Conservation (phyloP, 2,113 vertebrate genomes). For the Xiphias gladius region DNA sequence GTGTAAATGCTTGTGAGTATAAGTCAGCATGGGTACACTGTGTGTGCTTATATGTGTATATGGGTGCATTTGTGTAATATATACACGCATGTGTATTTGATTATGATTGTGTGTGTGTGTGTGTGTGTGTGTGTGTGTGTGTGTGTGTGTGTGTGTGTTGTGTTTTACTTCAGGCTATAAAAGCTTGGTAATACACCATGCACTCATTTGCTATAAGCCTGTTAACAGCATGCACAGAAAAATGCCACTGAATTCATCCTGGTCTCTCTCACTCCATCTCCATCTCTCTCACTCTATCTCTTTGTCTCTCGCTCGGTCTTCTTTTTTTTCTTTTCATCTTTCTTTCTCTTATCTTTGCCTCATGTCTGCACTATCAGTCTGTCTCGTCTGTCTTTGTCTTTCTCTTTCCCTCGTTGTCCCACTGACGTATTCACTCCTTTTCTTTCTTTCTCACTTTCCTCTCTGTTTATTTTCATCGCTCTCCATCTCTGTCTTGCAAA, state of each 20-base stretch:
- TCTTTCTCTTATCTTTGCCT: constrained; percentile 37
- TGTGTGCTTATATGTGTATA: constrained; percentile 37
- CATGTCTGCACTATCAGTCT: constrained; percentile 49
- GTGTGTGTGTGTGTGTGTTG: constrained; percentile 52
- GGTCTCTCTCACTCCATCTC: background rate
- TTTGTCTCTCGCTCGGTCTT: background rate
- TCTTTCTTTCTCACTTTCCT: constrained; percentile 15
- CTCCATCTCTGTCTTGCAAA: constrained; percentile 27
- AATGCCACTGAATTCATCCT: constrained; percentile 68
- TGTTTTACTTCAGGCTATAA: constrained; percentile 72
- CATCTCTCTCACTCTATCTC: constrained; percentile 21
- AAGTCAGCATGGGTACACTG: constrained; percentile 22
- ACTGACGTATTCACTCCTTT: constrained; percentile 8
- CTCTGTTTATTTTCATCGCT: constrained; percentile 47
- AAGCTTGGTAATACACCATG: constrained; percentile 78
- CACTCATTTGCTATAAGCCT: constrained; percentile 82
- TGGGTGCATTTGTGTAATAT: constrained; percentile 26
- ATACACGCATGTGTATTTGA: constrained; percentile 39
- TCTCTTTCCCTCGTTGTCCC: constrained; percentile 4
- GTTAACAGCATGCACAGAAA: constrained; percentile 75
- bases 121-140: constrained; percentile 56
- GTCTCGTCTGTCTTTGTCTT: constrained; percentile 46
- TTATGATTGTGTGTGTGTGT: constrained; percentile 54
- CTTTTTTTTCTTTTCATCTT: constrained; percentile 22
- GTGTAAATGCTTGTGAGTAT: constrained; percentile 37